Conservation (phyloP, 2,797 vertebrate species). For the Anguilla marmorata region DNA sequence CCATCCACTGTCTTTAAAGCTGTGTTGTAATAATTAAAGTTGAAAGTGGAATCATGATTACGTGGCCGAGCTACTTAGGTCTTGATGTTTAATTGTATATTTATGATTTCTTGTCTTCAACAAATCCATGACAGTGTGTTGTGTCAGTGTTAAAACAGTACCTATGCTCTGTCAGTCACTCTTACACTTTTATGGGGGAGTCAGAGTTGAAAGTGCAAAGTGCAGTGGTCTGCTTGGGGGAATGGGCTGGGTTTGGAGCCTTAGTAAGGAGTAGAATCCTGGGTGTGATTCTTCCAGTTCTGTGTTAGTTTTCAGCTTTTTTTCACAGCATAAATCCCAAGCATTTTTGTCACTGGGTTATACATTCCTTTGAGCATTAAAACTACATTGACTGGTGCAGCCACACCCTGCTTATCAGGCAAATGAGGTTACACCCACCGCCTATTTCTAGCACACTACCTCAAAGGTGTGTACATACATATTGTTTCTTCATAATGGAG, state of each 20-base stretch:
- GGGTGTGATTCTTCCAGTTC: not conserved
- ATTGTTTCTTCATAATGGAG: constrained; percentile 22
- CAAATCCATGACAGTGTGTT: not conserved
- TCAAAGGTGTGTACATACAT: constrained; percentile 20
- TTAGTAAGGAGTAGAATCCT: not conserved
- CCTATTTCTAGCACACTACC: not conserved
- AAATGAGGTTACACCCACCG: not conserved
- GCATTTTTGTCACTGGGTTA: not conserved
- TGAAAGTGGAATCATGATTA: not conserved
- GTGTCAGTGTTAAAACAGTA: not conserved
- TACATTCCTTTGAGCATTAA: not conserved
- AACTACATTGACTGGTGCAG: not conserved
- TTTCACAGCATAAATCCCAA: not conserved
- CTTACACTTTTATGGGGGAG: not conserved
- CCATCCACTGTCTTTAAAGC: constrained; percentile 19
- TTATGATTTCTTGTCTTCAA: not conserved
- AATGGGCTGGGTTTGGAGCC: constrained; percentile 1
- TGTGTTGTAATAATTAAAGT: constrained; percentile 18
- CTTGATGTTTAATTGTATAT: not conserved
- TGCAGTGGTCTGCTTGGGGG: constrained; percentile 30
- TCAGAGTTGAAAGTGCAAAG: constrained; percentile 1
- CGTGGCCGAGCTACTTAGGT: not conserved
- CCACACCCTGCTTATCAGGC: not conserved
- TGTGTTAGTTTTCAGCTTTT: not conserved
- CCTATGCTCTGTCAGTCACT: not conserved